Evolutionary conservation across 2,888 invertebrate genomes (phyloP).

Genomic region (Drosophila algonquin): DNA sequence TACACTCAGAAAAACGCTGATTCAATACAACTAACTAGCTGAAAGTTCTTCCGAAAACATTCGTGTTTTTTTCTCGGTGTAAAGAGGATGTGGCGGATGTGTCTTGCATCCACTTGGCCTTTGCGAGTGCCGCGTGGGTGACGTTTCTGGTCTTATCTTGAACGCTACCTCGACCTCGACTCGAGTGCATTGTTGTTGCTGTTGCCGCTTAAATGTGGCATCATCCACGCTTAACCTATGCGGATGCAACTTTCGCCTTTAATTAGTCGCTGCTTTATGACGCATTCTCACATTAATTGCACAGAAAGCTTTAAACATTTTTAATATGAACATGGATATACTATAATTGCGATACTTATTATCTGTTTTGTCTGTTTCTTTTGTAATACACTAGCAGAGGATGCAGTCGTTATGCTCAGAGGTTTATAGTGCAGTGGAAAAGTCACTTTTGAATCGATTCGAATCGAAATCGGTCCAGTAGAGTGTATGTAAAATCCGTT

Average conservation of each 20-base stretch:
- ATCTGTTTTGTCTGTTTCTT: constrained; percentile 2
- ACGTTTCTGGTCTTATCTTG: constrained; percentile 43
- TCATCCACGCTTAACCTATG: constrained; percentile 3
- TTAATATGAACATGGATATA: neutral
- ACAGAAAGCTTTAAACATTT: constrained; percentile 1
- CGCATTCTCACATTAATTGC: constrained; percentile 12
- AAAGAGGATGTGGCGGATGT: constrained; percentile 43
- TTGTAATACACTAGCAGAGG: neutral
- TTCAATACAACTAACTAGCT: neutral
- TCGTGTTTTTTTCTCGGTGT: neutral
- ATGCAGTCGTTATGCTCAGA: neutral
- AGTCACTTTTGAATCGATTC: no score
- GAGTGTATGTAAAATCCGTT: no score
- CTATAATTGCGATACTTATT: neutral
- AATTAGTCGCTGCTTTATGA: constrained; percentile 3
- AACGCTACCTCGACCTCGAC: constrained; percentile 41
- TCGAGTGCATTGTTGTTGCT: constrained; percentile 41
- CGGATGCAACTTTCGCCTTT: constrained; percentile 13
- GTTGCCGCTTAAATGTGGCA: constrained; percentile 11
- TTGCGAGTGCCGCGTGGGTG: constrained; percentile 54
- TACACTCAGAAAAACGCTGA: neutral
- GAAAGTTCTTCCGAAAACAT: no score
- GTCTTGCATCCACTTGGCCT: constrained; percentile 65
- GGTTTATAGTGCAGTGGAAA: no score
- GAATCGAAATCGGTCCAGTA: no score